Evolutionary conservation across 2,888 invertebrate genomes (phyloP).

Genomic region (Pyrrhosoma nymphula): DNA sequence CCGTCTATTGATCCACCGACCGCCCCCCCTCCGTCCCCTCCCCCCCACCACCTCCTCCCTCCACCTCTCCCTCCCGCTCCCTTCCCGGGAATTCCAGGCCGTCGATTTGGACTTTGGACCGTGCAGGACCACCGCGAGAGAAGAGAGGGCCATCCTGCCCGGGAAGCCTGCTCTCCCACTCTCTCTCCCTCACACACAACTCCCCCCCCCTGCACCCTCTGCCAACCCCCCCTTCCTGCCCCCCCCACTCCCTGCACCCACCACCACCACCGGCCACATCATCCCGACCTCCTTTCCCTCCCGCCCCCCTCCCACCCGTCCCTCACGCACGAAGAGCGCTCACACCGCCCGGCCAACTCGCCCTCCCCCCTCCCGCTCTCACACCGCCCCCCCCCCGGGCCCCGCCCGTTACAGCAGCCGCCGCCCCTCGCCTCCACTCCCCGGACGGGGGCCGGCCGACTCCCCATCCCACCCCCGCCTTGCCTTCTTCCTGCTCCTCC

Average conservation of each 20-base stretch:
- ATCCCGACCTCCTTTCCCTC: not conserved
- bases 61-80: not conserved
- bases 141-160: constrained; percentile 38
- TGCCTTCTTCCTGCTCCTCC: not conserved
- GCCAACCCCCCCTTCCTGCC: no score
- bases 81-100: constrained; percentile 57
- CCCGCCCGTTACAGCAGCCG: not conserved
- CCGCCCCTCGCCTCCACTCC: no score
- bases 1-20: constrained; percentile 31
- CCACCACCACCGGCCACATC: no score
- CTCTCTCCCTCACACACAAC: no score
- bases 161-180: not conserved
- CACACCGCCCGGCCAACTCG: not conserved
- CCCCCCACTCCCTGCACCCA: no score
- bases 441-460: no score
- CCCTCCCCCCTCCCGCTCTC: not conserved
- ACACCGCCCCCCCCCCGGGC: not conserved
- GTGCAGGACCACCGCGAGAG: constrained; percentile 32
- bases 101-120: constrained; percentile 60
- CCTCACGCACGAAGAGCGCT: not conserved
- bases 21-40: not conserved
- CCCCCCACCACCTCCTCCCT: not conserved
- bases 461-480: no score
- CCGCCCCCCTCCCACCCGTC: not conserved
- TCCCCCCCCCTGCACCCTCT: no score